Evolutionary conservation across 2,113 vertebrate genomes (phyloP).

Genomic region (Leiothrix lutea): DNA sequence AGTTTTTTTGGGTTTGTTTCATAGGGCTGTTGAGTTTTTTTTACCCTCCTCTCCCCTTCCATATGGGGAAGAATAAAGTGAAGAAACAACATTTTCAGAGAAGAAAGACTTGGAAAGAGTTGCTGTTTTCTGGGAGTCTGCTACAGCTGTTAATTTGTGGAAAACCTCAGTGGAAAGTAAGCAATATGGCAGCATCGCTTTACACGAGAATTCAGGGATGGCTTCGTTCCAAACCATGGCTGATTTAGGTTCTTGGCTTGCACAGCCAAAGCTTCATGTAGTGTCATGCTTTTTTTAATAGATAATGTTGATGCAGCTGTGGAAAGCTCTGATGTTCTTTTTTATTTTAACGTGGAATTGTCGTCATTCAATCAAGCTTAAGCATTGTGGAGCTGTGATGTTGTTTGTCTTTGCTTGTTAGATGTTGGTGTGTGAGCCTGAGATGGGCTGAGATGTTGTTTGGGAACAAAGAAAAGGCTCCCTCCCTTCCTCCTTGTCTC

Average conservation of each 20-base stretch:
- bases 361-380: slow-evolving; percentile 36
- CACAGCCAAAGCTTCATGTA: slow-evolving; percentile 30
- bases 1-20: background rate
- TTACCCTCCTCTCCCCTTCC: slow-evolving; percentile 1
- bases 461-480: slow-evolving; percentile 18
- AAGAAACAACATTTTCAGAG: slow-evolving; percentile 57
- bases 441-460: slow-evolving; percentile 3
- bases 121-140: slow-evolving; percentile 62
- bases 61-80: slow-evolving; percentile 56
- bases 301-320: slow-evolving; percentile 73
- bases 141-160: slow-evolving; percentile 75
- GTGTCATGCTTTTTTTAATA: slow-evolving; percentile 52
- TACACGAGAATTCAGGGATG: slow-evolving; percentile 46
- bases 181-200: slow-evolving; percentile 63
- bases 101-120: slow-evolving; percentile 70
- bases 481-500: background rate
- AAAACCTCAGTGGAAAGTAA: slow-evolving; percentile 73
- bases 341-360: slow-evolving; percentile 32
- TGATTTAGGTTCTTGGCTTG: slow-evolving; percentile 54
- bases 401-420: slow-evolving; percentile 54
- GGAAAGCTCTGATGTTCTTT: slow-evolving; percentile 51
- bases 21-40: background rate
- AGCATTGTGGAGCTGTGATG: slow-evolving; percentile 22
- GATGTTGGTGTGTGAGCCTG: slow-evolving; percentile 29
- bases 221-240: slow-evolving; percentile 56